Conservation (phyloP, 1,140 invertebrate species). For the Drosophila ananassae region DNA sequence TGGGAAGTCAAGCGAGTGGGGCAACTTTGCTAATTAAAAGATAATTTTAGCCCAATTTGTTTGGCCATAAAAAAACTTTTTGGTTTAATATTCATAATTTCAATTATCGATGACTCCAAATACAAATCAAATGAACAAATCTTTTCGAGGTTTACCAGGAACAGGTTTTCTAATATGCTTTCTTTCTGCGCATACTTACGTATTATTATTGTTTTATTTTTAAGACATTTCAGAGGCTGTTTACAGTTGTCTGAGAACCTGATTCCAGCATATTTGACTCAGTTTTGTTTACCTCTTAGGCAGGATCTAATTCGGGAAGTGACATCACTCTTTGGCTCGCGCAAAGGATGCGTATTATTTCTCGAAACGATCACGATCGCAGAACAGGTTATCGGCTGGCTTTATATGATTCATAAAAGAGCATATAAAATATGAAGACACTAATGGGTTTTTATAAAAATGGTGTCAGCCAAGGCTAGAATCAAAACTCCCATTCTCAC, state of each 20-base stretch:
- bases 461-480: conserved; percentile 46
- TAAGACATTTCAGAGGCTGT: conserved; percentile 22
- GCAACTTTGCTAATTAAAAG: conserved; percentile 17
- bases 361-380: conserved; percentile 3
- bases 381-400: conserved; percentile 23
- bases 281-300: conserved; percentile 40
- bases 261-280: conserved; percentile 37
- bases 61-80: conserved; percentile 10
- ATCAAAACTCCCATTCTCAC: conserved; percentile 11
- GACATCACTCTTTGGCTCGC: conserved; percentile 31
- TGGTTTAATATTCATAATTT: conserved; percentile 45
- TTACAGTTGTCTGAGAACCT: conserved; percentile 45
- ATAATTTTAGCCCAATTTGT: conserved; percentile 4
- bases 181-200: conserved; percentile 34
- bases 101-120: conserved; percentile 44
- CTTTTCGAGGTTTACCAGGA: conserved; percentile 13
- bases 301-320: conserved; percentile 39
- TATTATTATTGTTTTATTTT: conserved; percentile 1
- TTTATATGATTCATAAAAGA: conserved; percentile 27
- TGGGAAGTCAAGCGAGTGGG: conserved; percentile 19
- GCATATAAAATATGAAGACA: conserved; percentile 35
- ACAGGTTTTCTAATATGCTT: conserved; percentile 49
- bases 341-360: conserved; percentile 38
- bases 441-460: conserved; percentile 34
- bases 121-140: conserved; percentile 38